Conservation (phyloP, 2,113 vertebrate species). For the Notothenia coriiceps region DNA sequence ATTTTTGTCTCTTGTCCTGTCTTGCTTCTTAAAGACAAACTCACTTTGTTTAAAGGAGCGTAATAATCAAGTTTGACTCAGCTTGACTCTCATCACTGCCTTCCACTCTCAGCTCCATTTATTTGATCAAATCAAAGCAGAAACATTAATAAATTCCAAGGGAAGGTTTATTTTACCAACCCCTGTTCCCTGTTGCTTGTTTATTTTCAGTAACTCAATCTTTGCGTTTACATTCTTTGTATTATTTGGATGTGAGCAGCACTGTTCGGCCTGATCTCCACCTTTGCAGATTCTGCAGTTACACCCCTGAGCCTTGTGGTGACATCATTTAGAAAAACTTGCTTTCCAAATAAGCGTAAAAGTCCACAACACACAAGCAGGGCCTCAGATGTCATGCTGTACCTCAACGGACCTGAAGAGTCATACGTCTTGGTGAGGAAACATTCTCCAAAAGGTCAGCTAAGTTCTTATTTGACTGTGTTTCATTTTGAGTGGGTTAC, state of each 20-base stretch:
- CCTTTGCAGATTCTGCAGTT: conserved; percentile 35
- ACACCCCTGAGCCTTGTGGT: conserved; percentile 29
- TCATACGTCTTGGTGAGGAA: conserved; percentile 18
- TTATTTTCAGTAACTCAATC: conserved; percentile 69
- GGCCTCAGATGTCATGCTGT: background rate
- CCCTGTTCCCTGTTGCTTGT: conserved; percentile 24
- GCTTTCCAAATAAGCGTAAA: background rate
- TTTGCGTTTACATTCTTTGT: conserved; percentile 61
- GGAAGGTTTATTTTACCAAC: conserved; percentile 58
- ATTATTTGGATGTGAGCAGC: conserved; percentile 24
- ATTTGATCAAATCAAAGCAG: conserved; percentile 54
- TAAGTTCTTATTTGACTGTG: background rate
- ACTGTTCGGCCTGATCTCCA: conserved; percentile 23
- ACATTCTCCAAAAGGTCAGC: background rate
- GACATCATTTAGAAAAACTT: conserved; percentile 54
- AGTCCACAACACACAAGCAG: background rate
- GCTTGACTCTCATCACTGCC: background rate
- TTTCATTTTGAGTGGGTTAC: background rate
- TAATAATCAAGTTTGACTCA: conserved; percentile 32
- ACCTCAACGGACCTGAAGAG: background rate
- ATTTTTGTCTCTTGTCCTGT: background rate
- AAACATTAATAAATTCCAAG: conserved; percentile 53
- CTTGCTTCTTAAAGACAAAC: conserved; percentile 12
- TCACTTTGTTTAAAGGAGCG: conserved; percentile 5
- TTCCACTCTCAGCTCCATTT: conserved; percentile 11